Evolutionary conservation across 2,888 invertebrate genomes (phyloP).

Genomic region (Drosophila neonasuta): DNA sequence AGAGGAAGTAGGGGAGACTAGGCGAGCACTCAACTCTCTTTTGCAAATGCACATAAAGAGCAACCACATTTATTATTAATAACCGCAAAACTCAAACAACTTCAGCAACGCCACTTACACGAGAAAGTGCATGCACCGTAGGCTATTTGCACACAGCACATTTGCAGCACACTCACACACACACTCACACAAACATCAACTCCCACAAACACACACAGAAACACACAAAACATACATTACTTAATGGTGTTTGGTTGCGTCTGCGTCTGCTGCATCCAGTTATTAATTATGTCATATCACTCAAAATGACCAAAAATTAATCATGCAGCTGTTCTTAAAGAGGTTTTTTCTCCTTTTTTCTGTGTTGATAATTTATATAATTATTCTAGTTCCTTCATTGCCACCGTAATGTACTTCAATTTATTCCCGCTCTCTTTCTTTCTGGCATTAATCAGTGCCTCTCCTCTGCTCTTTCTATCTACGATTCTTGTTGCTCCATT

Average conservation of each 20-base stretch:
- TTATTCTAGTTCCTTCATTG: conserved; percentile 6
- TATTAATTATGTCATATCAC: conserved; percentile 49
- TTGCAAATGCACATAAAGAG: conserved; percentile 54
- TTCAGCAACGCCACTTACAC: conserved; percentile 57
- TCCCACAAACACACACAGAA: conserved; percentile 9
- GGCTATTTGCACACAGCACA: conserved; percentile 57
- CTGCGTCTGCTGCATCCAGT: conserved; percentile 16
- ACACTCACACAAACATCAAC: not conserved
- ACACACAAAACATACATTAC: conserved; percentile 3
- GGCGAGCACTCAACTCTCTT: conserved; percentile 28
- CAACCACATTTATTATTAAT: conserved; percentile 80
- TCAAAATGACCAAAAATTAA: conserved; percentile 44
- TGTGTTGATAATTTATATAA: not conserved
- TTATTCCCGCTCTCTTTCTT: not conserved
- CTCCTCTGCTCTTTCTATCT: not conserved
- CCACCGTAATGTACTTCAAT: conserved; percentile 6
- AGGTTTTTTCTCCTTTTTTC: not conserved
- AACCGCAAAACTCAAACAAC: conserved; percentile 71
- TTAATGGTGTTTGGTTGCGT: conserved; percentile 32
- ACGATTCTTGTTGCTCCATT: not conserved
- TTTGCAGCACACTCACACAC: conserved; percentile 21
- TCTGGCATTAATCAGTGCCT: not conserved
- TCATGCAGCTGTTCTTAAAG: conserved; percentile 9
- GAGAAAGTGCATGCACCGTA: conserved; percentile 49
- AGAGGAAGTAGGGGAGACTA: not conserved